Base-by-base conservation (phyloP, 2,113 vertebrate genomes). In the Saiga tatarica region DNA sequence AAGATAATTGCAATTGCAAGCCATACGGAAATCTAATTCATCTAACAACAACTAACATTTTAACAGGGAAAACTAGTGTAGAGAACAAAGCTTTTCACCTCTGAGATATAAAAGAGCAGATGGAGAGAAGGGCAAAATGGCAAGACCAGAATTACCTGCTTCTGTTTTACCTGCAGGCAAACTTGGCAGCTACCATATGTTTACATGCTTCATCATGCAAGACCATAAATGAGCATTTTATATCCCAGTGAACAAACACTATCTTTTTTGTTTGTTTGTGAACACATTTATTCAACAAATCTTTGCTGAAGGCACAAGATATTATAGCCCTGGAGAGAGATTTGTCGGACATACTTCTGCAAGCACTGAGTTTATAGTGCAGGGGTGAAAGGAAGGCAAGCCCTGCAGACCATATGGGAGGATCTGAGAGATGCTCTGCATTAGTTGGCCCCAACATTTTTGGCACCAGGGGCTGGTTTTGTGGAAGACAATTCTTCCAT, bases 81-180 rank as follows among this genome's bases (percentile, higher is more conserved):
- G 45, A 91, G 39, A 89, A 21, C 55, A 78, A 60, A 16, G 21
- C 2, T 0, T 89, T 53, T 52, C 7, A 21, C 21, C 15, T 64
- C 4, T 17, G 39, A 91, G 55, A 17, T 26, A 26, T 17, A 74
- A 42, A 30, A 19, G 19, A 95, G 15, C 82, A 87, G 10, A n/a
- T 19, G 60, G 30, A 55, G 42, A 71, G n/a, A 79, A 33, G 45
- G 36, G 36, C 9, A 87, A 26, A 33, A 25, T 10, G 5, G 21
- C 42, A 15, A 52, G 62, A 55, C 7, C 5, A 6, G 19, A 36
- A 5, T 9, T 16, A 30, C 59, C 47, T 91, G 53, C 78, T 57
- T 45, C 36, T n/a, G 50, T 74, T 93, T 92, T 5, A 92, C 89
- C 89, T 93, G 88, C 47, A 57, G 96, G 94, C 87, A 92, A 87